Evolutionary conservation across 2,797 vertebrate genomes (phyloP).

Genomic region (Mycteria americana): DNA sequence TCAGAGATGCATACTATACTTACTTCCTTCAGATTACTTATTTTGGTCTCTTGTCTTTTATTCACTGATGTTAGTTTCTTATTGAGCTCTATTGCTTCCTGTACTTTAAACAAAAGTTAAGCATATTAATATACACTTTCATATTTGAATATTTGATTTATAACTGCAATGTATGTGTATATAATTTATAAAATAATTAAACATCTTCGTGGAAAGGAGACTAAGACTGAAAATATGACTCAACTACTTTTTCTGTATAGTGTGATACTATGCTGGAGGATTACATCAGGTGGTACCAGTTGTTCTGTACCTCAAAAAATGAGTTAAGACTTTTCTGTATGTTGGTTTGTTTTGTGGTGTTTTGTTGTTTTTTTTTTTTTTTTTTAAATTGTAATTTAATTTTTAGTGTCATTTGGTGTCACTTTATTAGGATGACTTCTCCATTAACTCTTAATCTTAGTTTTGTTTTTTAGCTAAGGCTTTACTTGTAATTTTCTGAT

Average conservation of each 20-base stretch:
- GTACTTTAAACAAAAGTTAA: constrained; percentile 75
- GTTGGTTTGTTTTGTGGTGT: neutral
- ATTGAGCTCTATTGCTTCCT: constrained; percentile 86
- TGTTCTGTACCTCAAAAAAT: neutral
- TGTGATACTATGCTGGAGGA: neutral
- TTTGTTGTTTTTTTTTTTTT: neutral
- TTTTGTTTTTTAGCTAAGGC: neutral
- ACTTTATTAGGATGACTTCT: neutral
- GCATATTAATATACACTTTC: neutral
- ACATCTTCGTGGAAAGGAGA: neutral
- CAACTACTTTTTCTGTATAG: neutral
- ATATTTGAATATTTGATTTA: neutral
- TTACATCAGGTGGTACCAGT: neutral
- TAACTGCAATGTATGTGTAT: neutral
- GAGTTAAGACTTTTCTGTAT: neutral
- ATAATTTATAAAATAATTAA: neutral
- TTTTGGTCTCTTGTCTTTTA: constrained; percentile 81
- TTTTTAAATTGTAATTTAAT: neutral
- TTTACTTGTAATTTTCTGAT: neutral
- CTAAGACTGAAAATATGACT: neutral
- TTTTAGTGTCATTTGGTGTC: neutral
- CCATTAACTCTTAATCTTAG: neutral
- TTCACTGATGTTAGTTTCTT: constrained; percentile 82
- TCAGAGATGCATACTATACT: neutral
- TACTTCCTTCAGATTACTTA: constrained; percentile 86